Base-by-base conservation (phyloP, 2,888 invertebrate species). In the Lycocerus yunnanus region DNA sequence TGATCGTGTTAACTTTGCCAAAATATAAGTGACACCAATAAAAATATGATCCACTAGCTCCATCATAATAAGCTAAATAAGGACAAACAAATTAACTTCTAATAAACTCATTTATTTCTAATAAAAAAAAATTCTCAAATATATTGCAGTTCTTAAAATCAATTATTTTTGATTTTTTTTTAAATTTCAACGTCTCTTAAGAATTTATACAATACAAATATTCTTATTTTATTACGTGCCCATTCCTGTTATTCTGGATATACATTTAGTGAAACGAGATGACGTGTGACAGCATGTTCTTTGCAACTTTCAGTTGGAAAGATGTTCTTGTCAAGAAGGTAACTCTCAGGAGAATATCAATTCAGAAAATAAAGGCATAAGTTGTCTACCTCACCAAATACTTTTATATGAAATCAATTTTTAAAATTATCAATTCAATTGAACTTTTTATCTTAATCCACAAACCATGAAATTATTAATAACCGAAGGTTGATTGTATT, bases 221-320 rank as follows among this genome's bases (percentile, higher is more conserved):
- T 16, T 15, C 21, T 73, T 58, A 61, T 58, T 69, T 69, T 73
- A 66, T 66, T 72, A 68, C 66, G 68, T 72, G 72, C 67, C 72
- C 61, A 67, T 72, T 72, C 71, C 72, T 69, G 67, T 75, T 75
- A 75, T 69, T 66, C 60, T 72, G 69, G 72, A 72, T 43, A 43
- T 75, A 69, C 66, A 72, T 72, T 72, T 80, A 81, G 81, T 84
- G 82, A 84, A 83, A 84, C 80, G 81, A 84, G 83, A 80, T 84
- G 85, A 85, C 85, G 84, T 83, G 82, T 84, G 85, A 85, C 84
- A 84, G 82, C 81, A 80, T 84, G 83, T 83, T 84, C 82, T 84
- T 84, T 83, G 83, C 82, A 83, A 82, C 83, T 83, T 84, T 83
- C 83, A 81, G 80, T 82, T 82, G 80, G 82, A 80, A 80, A 82